phyloP scores from a whole-genome alignment of 2,888 invertebrate species.

The Troides oblongomaculatus region DNA sequence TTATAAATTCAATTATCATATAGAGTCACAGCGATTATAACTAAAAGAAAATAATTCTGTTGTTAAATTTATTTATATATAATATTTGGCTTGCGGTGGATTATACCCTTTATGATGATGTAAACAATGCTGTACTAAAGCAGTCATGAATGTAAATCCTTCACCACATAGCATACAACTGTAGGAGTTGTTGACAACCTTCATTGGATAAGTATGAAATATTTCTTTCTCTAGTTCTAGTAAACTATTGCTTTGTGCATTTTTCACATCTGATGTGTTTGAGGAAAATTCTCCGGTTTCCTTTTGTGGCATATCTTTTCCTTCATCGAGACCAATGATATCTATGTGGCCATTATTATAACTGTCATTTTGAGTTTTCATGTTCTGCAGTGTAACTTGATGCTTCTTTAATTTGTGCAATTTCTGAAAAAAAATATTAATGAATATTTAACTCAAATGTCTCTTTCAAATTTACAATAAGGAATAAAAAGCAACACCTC shows the following conservation, averaged over 20 bases:
- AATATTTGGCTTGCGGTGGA: conserved; percentile 35
- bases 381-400: conserved; percentile 42
- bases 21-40: background rate
- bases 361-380: conserved; percentile 48
- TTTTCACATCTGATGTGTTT: conserved; percentile 49
- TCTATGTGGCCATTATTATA: conserved; percentile 58
- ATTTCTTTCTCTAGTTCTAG: conserved; percentile 45
- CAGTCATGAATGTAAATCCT: conserved; percentile 56
- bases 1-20: too few relatives aligned
- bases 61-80: background rate
- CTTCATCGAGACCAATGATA: conserved; percentile 63
- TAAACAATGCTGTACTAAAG: conserved; percentile 58
- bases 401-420: conserved; percentile 67
- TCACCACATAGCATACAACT: conserved; percentile 61
- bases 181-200: conserved; percentile 43
- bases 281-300: conserved; percentile 50
- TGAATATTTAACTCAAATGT: background rate
- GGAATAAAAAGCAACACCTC: too few relatives aligned
- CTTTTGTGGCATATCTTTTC: conserved; percentile 50
- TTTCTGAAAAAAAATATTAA: conserved; percentile 56
- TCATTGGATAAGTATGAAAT: conserved; percentile 45
- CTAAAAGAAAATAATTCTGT: background rate
- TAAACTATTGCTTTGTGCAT: conserved; percentile 37
- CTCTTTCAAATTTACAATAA: too few relatives aligned
- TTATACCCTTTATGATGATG: conserved; percentile 56